These are phyloP conservation scores for Zaprionus davidi DNA, from an alignment of 1,140 invertebrate species.

Conservation along the genomic window DNA sequence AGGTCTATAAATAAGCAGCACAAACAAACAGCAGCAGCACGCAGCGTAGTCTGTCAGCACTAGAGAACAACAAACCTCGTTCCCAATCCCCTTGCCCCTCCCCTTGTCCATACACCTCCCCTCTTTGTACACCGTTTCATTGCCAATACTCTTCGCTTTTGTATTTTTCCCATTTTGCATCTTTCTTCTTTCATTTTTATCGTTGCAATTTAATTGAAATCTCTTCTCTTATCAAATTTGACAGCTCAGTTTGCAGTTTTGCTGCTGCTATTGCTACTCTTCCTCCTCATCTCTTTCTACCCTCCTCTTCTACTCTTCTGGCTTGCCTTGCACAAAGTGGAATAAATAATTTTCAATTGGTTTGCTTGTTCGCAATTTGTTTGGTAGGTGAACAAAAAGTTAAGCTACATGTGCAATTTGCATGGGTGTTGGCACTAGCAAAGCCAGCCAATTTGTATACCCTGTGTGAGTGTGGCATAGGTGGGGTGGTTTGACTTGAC, in stretches of 20 bases:
- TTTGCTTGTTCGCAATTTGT: slow-evolving; percentile 7
- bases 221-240: slow-evolving; percentile 8
- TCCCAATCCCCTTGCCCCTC: background rate
- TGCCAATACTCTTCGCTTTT: background rate
- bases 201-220: slow-evolving; percentile 9
- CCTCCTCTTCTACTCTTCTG: background rate
- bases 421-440: background rate
- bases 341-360: slow-evolving; percentile 13
- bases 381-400: slow-evolving; percentile 4
- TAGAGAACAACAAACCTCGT: background rate
- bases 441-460: slow-evolving; percentile 3
- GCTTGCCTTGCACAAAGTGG: background rate
- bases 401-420: slow-evolving; percentile 9
- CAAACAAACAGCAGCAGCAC: slow-evolving; percentile 43
- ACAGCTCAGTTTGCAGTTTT: slow-evolving; percentile 6
- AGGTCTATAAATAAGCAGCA: slow-evolving; percentile 66
- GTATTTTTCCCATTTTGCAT: background rate
- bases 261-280: background rate
- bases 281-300: too few species aligned
- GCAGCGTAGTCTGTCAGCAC: slow-evolving; percentile 23
- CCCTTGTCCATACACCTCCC: background rate
- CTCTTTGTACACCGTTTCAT: background rate
- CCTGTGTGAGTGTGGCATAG: background rate
- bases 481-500: background rate
- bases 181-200: background rate